Evolutionary conservation across 2,888 invertebrate genomes (phyloP), one percentile per base, ranked within the genome.

Genomic region (Prenolepis imparis): DNA sequence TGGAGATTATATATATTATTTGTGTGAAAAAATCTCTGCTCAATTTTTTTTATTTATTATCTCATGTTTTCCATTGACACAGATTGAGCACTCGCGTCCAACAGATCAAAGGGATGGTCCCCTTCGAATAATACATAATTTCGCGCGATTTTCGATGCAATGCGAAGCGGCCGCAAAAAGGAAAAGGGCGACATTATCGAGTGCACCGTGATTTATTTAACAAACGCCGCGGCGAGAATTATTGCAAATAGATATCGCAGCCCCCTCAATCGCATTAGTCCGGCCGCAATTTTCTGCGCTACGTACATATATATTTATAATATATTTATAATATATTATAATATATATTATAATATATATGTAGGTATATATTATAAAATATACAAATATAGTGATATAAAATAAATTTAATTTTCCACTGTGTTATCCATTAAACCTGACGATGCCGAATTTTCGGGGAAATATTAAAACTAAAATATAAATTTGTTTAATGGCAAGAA

Each of bases 201-300:
- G 44, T 52, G 52, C 39, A 32, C 52, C 9, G 24, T 75, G 66
- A 52, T 66, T 75, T 75, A 75, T 75, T 75, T 55, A 75, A 75
- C 63, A 64, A n/a, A 36, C 18, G 18, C 36, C 15, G 36, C 21
- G 32, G 32, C 21, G 24, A 15, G n/a, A 32, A 52, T 75, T 75
- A 64, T 64, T 64, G 52, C 67, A 55, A 67, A 24, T 52, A 52
- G 18, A 66, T 75, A 52, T 28, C 8, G 52, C 52, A 75, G 36
- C 32, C 61, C 28, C 18, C 63, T 59, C 80, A 83, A 64, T 78
- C 70, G 78, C 68, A 61, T 41, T 52, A 83, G 36, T 21, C 57
- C 57, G 8, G 21, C 18, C 39, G 41, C 21, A 32, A 21, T 70
- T 55, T 44, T 74, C n/a, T 39, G 11, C 28, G 36, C 61, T 73